Evolutionary conservation across 2,113 vertebrate species (phyloP).

Genomic region (Apistogramma diplotaenia): DNA sequence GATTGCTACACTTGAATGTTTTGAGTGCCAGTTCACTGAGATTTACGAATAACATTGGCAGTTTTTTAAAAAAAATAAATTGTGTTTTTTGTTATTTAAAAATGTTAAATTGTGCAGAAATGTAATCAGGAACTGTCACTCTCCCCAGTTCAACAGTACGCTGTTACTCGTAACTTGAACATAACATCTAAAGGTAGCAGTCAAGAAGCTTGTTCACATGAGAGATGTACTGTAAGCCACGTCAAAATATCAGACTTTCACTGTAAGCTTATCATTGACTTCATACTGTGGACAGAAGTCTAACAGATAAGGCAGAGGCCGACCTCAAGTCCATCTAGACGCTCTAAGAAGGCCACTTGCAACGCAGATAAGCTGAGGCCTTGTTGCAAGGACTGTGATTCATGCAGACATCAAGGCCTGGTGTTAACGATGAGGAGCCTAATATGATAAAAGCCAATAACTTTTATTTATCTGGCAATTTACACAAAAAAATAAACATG

Average conservation of each 20-base stretch:
- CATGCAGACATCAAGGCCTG: slow-evolving; percentile 11
- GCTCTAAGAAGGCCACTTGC: slow-evolving; percentile 1
- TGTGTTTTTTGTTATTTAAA: no score
- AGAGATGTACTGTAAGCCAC: not conserved
- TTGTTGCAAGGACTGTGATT: slow-evolving; percentile 26
- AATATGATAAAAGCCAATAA: not conserved
- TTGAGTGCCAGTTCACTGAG: not conserved
- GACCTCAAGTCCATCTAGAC: not conserved
- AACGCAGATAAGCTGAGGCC: slow-evolving; percentile 24
- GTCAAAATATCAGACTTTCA: slow-evolving; percentile 16
- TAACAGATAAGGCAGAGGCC: slow-evolving; percentile 1
- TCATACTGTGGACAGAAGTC: slow-evolving; percentile 3
- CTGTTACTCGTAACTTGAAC: not conserved
- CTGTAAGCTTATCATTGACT: not conserved
- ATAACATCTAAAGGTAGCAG: slow-evolving; percentile 5
- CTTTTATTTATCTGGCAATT: not conserved
- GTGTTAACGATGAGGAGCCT: not conserved
- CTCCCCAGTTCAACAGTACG: not conserved
- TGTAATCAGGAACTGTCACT: not conserved
- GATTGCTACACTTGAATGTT: not conserved
- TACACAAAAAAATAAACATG: not conserved
- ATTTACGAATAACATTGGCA: not conserved
- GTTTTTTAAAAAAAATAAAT: no score
- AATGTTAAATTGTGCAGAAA: not conserved
- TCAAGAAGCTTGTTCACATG: not conserved